These are phyloP conservation scores for Ichneumon xanthorius DNA, from an alignment of 2,888 invertebrate genomes.

Conservation along the genomic window DNA sequence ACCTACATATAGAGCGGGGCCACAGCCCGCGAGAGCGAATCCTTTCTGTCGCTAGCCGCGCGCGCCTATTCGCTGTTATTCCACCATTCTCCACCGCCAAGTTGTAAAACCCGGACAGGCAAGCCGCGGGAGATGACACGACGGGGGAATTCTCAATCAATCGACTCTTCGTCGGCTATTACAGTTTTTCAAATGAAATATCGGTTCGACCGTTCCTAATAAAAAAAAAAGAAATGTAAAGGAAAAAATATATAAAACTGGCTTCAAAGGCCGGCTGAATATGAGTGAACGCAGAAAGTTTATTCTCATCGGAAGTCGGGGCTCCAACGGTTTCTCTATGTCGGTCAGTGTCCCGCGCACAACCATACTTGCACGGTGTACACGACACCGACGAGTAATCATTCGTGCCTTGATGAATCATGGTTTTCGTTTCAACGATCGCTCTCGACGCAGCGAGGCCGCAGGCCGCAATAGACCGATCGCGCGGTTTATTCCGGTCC, in stretches of 20 bases:
- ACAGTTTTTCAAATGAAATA: background rate
- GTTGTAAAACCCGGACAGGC: background rate
- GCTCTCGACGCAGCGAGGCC: conserved; percentile 59
- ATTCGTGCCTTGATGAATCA: conserved; percentile 67
- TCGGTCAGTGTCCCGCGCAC: conserved; percentile 25
- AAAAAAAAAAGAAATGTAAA: background rate
- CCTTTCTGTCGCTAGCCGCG: conserved; percentile 49
- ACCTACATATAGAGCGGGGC: conserved; percentile 15
- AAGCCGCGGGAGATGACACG: background rate
- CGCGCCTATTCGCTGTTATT: background rate
- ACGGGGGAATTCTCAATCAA: background rate
- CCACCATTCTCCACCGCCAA: background rate
- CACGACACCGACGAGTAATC: conserved; percentile 62
- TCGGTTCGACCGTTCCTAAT: background rate
- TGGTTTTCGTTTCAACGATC: conserved; percentile 65
- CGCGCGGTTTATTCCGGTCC: conserved; percentile 62
- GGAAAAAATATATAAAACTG: background rate
- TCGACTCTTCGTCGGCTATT: background rate
- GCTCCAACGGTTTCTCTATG: conserved; percentile 23
- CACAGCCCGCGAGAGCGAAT: conserved; percentile 23
- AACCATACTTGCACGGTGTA: conserved; percentile 49
- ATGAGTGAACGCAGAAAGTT: background rate
- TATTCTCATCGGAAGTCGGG: background rate
- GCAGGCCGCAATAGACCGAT: conserved; percentile 67
- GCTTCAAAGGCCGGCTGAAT: background rate